Conservation (phyloP, 2,113 vertebrate genomes). For the Miniopterus natalensis region DNA sequence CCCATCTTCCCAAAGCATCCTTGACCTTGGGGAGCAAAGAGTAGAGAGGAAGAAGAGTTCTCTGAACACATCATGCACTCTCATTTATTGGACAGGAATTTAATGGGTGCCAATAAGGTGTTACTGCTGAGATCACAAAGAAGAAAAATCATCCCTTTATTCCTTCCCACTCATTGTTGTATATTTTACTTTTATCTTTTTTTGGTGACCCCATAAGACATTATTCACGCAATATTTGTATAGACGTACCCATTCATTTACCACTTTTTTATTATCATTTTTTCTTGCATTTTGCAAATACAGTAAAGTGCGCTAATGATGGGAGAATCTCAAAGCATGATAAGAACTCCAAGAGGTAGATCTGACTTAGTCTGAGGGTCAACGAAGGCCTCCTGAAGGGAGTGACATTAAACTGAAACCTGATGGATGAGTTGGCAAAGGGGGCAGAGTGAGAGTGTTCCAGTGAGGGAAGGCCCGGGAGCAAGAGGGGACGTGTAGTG, state of each 20-base stretch:
- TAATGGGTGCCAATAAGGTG: background rate
- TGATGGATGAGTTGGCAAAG: background rate
- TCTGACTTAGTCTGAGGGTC: background rate
- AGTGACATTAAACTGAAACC: background rate
- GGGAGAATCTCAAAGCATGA: background rate
- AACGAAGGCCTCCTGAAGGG: background rate
- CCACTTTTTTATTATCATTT: background rate
- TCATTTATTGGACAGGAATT: background rate
- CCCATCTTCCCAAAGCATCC: background rate
- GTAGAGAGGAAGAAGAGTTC: background rate
- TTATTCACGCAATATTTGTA: background rate
- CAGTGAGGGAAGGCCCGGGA: background rate
- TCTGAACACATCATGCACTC: background rate
- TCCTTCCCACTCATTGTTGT: background rate
- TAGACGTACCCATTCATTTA: background rate
- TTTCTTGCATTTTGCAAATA: background rate
- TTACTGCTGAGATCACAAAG: background rate
- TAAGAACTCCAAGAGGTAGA: background rate
- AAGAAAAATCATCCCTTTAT: background rate
- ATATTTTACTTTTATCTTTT: slow-evolving; percentile 8
- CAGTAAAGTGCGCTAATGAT: background rate
- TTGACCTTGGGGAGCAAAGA: background rate
- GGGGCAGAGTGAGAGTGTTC: background rate
- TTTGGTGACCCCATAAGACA: background rate
- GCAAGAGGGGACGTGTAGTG: background rate